Base-by-base conservation (phyloP, 2,888 invertebrate genomes). In the Drosophila borborema region DNA sequence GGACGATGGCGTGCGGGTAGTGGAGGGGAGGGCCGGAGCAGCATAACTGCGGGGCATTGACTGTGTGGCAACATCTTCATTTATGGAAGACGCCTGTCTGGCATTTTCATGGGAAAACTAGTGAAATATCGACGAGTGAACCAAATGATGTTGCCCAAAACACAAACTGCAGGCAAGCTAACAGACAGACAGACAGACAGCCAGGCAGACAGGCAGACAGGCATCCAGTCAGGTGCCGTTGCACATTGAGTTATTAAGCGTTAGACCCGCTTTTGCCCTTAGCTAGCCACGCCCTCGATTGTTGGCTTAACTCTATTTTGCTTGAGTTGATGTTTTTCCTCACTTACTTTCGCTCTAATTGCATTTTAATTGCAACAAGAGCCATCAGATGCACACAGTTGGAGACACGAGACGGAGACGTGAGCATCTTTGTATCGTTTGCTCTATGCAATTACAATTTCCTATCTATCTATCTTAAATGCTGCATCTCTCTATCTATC, bases 361-460 rank as follows among this genome's bases (percentile, higher is more conserved):
- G 77, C 89, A 84, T 87, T 89, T 89, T 85, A 89, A 89, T 86
- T 85, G 87, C 80, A 72, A 64, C 66, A 62, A 48, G 53, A 70
- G 58, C 48, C 49, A 59, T 48, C 59, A 60, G 48, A 16, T n/a
- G 23, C 3, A 43, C 45, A 1, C 28, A 28, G 28, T 4, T 28
- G 28, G 45, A 45, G 18, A 20, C 36, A n/a, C 10, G 40, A 23
- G 16, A 23, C 20, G 1, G 46, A 43, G 14, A 46, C 12, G 36
- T 36, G 36, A 41, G 41, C n/a, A 41, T 41, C 41, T 41, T n/a
- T 41, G 41, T 41, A 41, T 61, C 53, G 58, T 18, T 62, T 31
- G 43, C 31, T 55, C 48, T 12, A 34, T 45, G 55, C 60, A 68
- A 67, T 74, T 55, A 78, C 58, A 60, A 60, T 67, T 75, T 66